Evolutionary conservation across 23 tunicate species (phyloP).

Genomic region (Clavelina lepadiformis): DNA sequence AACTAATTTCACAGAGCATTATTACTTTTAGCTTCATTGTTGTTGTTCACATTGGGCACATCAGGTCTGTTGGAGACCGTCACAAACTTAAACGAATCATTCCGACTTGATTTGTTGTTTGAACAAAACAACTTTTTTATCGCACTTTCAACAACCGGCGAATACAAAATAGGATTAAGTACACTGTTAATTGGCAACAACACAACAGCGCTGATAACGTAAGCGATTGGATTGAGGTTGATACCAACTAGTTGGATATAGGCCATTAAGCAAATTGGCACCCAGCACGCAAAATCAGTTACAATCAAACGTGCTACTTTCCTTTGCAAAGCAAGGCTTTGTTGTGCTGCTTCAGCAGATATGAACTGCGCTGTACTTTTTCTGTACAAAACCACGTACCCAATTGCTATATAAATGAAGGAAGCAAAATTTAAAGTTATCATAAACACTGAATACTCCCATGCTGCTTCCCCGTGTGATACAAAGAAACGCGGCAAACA

Average conservation of each 20-base stretch:
- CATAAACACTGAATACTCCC: slow-evolving; percentile 22
- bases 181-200: background rate
- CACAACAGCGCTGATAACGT: background rate
- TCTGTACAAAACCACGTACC: background rate
- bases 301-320: background rate
- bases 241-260: background rate
- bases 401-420: slow-evolving; percentile 6
- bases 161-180: slow-evolving; percentile 6
- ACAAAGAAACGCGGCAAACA: slow-evolving; percentile 42
- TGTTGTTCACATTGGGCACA: no score
- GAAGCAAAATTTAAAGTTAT: slow-evolving; percentile 24
- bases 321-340: background rate
- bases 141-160: background rate
- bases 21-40: no score
- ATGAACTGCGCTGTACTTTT: background rate
- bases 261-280: background rate
- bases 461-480: slow-evolving; percentile 7
- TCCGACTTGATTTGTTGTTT: no score
- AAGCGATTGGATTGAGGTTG: background rate
- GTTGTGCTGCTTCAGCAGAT: background rate
- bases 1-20: no score
- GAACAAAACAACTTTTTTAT: no score
- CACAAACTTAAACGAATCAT: no score
- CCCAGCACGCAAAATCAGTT: background rate
- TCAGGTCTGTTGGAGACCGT: no score